Base-by-base conservation (phyloP, 2,113 vertebrate species). In the Clupea harengus region DNA sequence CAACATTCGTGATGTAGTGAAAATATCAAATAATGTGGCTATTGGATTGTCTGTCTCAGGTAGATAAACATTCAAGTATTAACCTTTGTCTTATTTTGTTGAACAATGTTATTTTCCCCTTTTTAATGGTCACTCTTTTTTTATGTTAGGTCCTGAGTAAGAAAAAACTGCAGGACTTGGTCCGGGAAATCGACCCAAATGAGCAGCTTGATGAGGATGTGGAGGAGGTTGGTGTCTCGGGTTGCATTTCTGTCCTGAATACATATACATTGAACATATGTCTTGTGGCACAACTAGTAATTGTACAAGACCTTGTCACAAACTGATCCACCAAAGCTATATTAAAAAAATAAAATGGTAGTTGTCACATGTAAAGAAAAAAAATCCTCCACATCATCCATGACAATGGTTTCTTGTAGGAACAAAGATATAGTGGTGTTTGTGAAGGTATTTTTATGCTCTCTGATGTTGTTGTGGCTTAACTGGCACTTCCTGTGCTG, bases 191-290 rank as follows among this genome's bases (percentile, higher is more conserved):
- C 81, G 98, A 99, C 90, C 98, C 98, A 0, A 99, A 99, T 0
- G 98, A 99, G 89, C 98, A 99, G 92, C 94, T 99, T 92, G 98
- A 99, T 94, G 98, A 99, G 89, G 98, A 99, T 45, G 98, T 99
- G 10, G 98, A 99, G 86, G 98, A 99, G 95, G 98, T 99, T 82
- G 86, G 95, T 89, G 57, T 22, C 22, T 72, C 2, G 39, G 2
- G 0, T 78, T 11, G 13, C 10, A 78, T 32, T 0, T 78, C 13
- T 39, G 4, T 32, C n/a, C 9, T 52, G 13, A 10, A 52, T 11
- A 52, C 13, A 52, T 11, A 52, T 15, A 15, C 0, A 15, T 13
- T 52, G 13, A 52, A 52, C 10, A 52, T 52, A 52, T 3, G 11
- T 52, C 9, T 52, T 10, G 50, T n/a, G n/a, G n/a, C n/a, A n/a